Conservation (phyloP, 1,140 invertebrate genomes). For the Agrilus planipennis region DNA sequence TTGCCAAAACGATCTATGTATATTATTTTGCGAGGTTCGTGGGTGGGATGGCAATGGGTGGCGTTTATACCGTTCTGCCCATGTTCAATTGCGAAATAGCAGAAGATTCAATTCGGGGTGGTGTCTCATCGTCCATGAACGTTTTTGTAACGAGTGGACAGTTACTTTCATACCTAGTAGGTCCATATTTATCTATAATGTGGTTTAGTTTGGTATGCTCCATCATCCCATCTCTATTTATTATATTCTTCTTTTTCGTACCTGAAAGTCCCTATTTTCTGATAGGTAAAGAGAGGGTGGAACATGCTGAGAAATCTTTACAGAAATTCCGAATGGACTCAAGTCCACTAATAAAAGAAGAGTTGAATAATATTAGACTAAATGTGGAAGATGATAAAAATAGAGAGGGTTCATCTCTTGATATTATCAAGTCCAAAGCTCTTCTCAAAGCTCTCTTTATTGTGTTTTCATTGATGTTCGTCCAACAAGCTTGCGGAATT, state of each 20-base stretch:
- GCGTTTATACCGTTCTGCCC: conserved; percentile 37
- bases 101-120: conserved; percentile 24
- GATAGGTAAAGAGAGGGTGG: conserved; percentile 6
- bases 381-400: no score
- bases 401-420: no score
- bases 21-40: conserved; percentile 33
- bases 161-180: conserved; percentile 41
- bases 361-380: no score
- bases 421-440: no score
- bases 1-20: conserved; percentile 25
- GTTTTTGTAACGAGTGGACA: conserved; percentile 21
- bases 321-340: no score
- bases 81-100: conserved; percentile 41
- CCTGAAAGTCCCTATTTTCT: conserved; percentile 63
- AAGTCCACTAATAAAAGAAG: no score
- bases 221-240: conserved; percentile 38
- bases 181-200: conserved; percentile 44
- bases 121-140: conserved; percentile 19
- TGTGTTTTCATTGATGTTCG: conserved; percentile 55
- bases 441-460: conserved; percentile 43
- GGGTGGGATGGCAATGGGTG: conserved; percentile 35
- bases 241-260: conserved; percentile 35
- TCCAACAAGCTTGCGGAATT: conserved; percentile 68
- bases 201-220: conserved; percentile 38
- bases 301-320: conserved; percentile 12